Evolutionary conservation across 1,140 invertebrate species (phyloP).

Genomic region (Samia ricini): DNA sequence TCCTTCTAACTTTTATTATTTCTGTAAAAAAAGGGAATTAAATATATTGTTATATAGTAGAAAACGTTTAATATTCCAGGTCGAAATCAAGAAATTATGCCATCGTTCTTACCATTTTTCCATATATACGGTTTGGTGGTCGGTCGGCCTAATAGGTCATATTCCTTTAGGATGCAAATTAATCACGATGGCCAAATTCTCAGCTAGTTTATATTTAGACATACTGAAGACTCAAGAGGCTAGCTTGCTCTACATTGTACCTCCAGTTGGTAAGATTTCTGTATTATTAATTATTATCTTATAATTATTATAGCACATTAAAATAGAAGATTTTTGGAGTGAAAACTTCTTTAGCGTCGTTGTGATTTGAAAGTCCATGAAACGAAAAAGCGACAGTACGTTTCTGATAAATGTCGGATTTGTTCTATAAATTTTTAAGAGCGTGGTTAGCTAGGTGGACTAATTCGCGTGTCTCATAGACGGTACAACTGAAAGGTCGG

Average conservation of each 20-base stretch:
- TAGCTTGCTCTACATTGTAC: constrained; percentile 79
- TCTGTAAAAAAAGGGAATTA: too few species aligned
- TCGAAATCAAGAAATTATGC: constrained; percentile 78
- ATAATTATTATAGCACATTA: too few species aligned
- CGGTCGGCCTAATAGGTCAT: constrained; percentile 75
- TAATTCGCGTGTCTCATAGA: too few species aligned
- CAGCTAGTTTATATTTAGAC: constrained; percentile 80
- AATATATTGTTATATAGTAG: not conserved
- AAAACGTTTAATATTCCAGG: not conserved
- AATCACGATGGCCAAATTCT: constrained; percentile 87
- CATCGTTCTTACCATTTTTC: constrained; percentile 89
- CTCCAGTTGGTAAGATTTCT: constrained; percentile 80
- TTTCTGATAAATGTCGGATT: too few species aligned
- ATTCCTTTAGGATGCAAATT: constrained; percentile 83
- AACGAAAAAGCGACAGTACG: too few species aligned
- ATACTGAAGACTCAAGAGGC: constrained; percentile 80
- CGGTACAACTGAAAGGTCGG: too few species aligned
- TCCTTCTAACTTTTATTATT: too few species aligned
- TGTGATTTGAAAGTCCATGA: too few species aligned
- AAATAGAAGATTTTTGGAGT: too few species aligned
- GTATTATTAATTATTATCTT: constrained; percentile 6
- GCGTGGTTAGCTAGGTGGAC: too few species aligned
- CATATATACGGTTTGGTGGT: constrained; percentile 91
- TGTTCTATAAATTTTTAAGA: too few species aligned
- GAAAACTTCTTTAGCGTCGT: too few species aligned